phyloP scores from a whole-genome alignment of 2,113 vertebrate genomes.

The Ellobius talpinus region DNA sequence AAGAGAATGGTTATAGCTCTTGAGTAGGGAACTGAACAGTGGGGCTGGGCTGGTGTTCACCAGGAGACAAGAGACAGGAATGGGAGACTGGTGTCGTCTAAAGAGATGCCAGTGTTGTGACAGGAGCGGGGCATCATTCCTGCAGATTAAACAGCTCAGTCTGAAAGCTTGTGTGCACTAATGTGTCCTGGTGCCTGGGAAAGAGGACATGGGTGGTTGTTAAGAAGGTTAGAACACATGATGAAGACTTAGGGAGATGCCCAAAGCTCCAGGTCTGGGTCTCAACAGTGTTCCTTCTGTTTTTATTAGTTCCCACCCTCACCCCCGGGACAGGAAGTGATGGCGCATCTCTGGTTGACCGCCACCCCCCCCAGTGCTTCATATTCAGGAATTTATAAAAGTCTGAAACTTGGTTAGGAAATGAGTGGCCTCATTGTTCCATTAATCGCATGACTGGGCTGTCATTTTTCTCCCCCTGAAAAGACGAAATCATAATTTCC shows the following conservation, averaged over 20 bases:
- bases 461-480: conserved; percentile 66
- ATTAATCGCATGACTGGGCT: conserved; percentile 62
- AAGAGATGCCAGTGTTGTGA: neutral
- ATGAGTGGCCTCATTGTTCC: conserved; percentile 8
- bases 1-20: neutral
- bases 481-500: conserved; percentile 69
- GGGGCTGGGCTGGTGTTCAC: neutral
- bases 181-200: neutral
- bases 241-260: neutral
- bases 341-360: neutral
- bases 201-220: neutral
- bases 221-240: neutral
- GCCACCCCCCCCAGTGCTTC: too few relatives aligned
- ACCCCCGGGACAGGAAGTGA: neutral
- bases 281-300: neutral
- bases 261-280: neutral
- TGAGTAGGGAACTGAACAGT: neutral
- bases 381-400: neutral
- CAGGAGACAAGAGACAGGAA: neutral
- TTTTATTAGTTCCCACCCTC: neutral
- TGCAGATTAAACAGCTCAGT: neutral
- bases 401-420: conserved; percentile 22
- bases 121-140: neutral
- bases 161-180: neutral
- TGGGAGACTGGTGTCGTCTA: neutral